Conservation (phyloP, 2,888 invertebrate genomes). For the Pachymerium ferrugineum region DNA sequence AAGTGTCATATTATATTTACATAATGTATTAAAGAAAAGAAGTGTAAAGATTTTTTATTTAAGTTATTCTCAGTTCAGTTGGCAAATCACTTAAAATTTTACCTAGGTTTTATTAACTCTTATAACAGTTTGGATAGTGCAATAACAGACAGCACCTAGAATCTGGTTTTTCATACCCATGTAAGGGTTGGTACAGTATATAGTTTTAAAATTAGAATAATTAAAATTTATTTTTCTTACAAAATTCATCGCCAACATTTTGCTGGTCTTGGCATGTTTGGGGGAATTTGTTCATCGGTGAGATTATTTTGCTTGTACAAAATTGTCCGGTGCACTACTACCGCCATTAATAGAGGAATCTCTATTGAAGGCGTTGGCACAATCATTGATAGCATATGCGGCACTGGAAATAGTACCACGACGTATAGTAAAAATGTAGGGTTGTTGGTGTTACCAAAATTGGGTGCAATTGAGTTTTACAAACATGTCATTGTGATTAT, state of each 20-base stretch:
- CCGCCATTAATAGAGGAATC: constrained; percentile 85
- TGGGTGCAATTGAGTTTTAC: constrained; percentile 48
- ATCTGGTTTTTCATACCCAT: constrained; percentile 74
- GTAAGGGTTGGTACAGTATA: constrained; percentile 46
- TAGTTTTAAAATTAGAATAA: too few relatives aligned
- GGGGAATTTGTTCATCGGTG: constrained; percentile 74
- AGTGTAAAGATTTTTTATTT: too few relatives aligned
- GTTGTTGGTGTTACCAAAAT: constrained; percentile 79
- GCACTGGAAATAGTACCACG: constrained; percentile 79
- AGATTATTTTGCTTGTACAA: constrained; percentile 84
- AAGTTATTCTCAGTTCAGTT: constrained; percentile 75
- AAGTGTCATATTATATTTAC: too few relatives aligned
- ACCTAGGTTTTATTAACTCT: constrained; percentile 67
- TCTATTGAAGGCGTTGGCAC: constrained; percentile 80
- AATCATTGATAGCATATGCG: constrained; percentile 75
- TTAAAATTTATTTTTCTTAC: too few relatives aligned
- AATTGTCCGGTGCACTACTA: constrained; percentile 62
- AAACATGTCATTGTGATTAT: constrained; percentile 48
- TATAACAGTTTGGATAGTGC: constrained; percentile 70
- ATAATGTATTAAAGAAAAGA: too few relatives aligned
- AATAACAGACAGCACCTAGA: constrained; percentile 73
- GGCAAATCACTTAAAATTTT: too few relatives aligned
- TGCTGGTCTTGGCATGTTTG: constrained; percentile 69
- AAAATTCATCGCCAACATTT: constrained; percentile 66
- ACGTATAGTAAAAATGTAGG: constrained; percentile 88